Evolutionary conservation across 2,797 vertebrate genomes (phyloP), one percentile per base, ranked within the genome.

Genomic region (Manis crassicaudata): DNA sequence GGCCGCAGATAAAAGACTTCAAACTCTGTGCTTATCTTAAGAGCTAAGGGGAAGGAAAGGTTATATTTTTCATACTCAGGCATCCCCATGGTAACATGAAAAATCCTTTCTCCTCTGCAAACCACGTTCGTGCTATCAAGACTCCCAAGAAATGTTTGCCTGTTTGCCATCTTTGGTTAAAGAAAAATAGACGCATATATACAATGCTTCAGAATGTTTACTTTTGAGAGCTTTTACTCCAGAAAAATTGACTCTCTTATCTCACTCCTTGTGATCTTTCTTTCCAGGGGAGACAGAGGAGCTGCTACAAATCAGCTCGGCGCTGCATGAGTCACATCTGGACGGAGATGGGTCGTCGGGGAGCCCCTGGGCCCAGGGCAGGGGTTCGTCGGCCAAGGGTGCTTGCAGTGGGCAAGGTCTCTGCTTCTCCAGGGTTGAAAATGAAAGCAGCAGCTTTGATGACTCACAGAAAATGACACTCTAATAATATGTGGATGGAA

Each of bases 161-260:
- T 75, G 70, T 52, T 93, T 79, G 63, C 60, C 23, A 65, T 91
- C 96, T 92, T 60, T 86, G 60, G 93, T 87, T 29, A 67, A 96
- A 92, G 92, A 85, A 88, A 95, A 92, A 90, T 80, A 93, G 70
- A 68, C 25, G 23, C 72, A 52, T 40, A 27, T 37, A 50, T 25
- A 60, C 13, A 87, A 23, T 4, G 81, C 46, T 92, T 14, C 25
- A 5, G 70, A 75, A 62, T 90, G 56, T 79, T 97, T 97, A 90
- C 94, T 81, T 96, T 95, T 29, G 95, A 85, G 91, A 35, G 54
- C 93, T 92, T 80, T 94, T 52, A 79, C 84, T 92, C 18, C 6
- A 63, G 72, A 46, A 87, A 83, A 91, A n/a, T 96, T 11, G 87
- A 92, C 76, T 52, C 67, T 72, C 13, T 88, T 62, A 95, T 81